Percentiles rank a stretch among this genome's conserved stretches.
Evolutionary conservation across 64 coral and sea anemone genomes (phyloP).

Genomic region (Actinia tenebrosa): DNA sequence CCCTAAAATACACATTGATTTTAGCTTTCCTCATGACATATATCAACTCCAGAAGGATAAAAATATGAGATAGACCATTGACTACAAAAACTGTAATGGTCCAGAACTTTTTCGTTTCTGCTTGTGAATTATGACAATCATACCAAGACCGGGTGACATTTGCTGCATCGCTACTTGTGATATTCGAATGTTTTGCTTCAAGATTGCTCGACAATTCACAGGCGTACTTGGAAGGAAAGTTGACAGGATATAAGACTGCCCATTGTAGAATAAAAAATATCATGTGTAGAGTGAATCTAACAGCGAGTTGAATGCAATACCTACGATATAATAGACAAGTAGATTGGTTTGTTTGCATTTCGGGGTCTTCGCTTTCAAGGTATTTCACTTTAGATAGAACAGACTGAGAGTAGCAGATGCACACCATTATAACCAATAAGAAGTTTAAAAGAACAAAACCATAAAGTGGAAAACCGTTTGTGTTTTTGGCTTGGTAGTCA

Average conservation of each 20-base stretch:
- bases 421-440: background rate
- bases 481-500: background rate
- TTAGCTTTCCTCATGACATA: background rate
- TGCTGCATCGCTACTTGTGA: background rate
- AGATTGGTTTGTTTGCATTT: background rate
- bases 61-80: background rate
- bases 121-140: background rate
- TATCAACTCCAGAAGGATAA: background rate
- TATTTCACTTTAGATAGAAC: background rate
- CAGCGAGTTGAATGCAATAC: background rate
- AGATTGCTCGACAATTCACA: background rate
- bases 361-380: background rate
- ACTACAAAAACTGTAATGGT: background rate
- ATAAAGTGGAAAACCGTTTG: background rate
- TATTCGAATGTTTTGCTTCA: background rate
- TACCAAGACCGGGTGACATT: background rate
- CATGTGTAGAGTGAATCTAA: background rate
- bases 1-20: background rate
- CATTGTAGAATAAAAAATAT: background rate
- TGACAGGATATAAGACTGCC: background rate
- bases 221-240: background rate
- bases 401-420: background rate
- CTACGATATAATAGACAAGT: background rate
- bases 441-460: background rate
- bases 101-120: background rate